Evolutionary conservation across 2,113 vertebrate genomes (phyloP).

Genomic region (Lates calcarifer): DNA sequence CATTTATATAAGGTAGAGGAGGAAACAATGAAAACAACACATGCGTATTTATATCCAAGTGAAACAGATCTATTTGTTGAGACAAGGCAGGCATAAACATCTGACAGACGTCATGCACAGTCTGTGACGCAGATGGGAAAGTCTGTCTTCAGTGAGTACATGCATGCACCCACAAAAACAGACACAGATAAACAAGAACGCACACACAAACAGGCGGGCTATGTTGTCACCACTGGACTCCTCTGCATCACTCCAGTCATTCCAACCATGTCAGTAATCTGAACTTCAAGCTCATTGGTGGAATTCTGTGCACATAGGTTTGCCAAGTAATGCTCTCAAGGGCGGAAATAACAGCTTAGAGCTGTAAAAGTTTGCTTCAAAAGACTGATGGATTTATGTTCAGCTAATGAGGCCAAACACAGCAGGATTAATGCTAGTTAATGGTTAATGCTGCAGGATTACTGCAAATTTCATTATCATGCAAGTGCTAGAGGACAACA

Average conservation of each 20-base stretch:
- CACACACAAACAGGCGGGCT: constrained; percentile 22
- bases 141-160: constrained; percentile 57
- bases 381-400: constrained; percentile 46
- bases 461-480: constrained; percentile 41
- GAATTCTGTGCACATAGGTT: constrained; percentile 24
- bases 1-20: background rate
- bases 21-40: constrained; percentile 20
- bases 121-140: constrained; percentile 74
- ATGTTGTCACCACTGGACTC: constrained; percentile 16
- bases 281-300: constrained; percentile 17
- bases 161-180: constrained; percentile 22
- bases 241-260: constrained; percentile 47
- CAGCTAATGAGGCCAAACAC: constrained; percentile 49
- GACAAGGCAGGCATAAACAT: constrained; percentile 41
- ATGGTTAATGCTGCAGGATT: constrained; percentile 52
- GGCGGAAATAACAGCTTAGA: constrained; percentile 51
- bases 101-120: constrained; percentile 39
- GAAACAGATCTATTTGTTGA: constrained; percentile 52
- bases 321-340: constrained; percentile 33
- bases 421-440: constrained; percentile 53
- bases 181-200: constrained; percentile 39
- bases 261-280: constrained; percentile 42
- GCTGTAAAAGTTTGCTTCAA: constrained; percentile 48
- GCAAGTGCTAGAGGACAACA: constrained; percentile 1
- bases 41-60: constrained; percentile 6